Evolutionary conservation across 64 coral and sea anemone genomes (phyloP), one percentile per base, ranked within the genome.

Genomic region (Catalaphyllia jardinei): DNA sequence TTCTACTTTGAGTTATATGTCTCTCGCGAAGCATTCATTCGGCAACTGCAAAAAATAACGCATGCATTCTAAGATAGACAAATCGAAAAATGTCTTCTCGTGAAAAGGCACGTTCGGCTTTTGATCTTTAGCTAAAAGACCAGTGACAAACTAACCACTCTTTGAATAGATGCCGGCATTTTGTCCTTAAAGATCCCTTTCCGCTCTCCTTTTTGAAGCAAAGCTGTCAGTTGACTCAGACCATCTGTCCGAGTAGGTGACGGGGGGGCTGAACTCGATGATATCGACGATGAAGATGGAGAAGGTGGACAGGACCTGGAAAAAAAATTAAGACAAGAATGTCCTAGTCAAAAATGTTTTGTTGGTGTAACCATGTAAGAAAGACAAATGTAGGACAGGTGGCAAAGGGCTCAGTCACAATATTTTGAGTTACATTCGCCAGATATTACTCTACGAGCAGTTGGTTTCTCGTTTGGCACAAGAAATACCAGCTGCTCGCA

Each of bases 101-200:
- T 46, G 42, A 46, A 16, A 57, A 57, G 15, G 54, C 10, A 57
- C 10, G 2, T 57, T 14, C 15, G 54, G 15, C 15, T 57, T 69
- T 69, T 27, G 25, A 11, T 69, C 4, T 11, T 69, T 69, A 5
- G 42, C 22, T 25, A 25, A 24, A 69, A 69, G 0, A 69, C 22
- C 11, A 10, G 10, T 69, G 8, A 11, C 25, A 5, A 3, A 88
- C 92, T 74, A 27, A 96, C 95, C 83, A 96, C 80, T 96, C 91
- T 93, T 63, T 96, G 95, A 33, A 97, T 97, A 82, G 82, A 88
- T 8, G 95, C 95, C 6, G 95, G 95, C 91, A 97, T 97, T 86
- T 93, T 91, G 61, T 97, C 95, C 60, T 93, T 89, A 31, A 97
- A 97, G 25, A 97, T 97, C 2, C 95, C 95, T 79, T 97, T 97